These are phyloP conservation scores for Drosophila rufa DNA, from an alignment of 1,140 invertebrate genomes.

Conservation along the genomic window DNA sequence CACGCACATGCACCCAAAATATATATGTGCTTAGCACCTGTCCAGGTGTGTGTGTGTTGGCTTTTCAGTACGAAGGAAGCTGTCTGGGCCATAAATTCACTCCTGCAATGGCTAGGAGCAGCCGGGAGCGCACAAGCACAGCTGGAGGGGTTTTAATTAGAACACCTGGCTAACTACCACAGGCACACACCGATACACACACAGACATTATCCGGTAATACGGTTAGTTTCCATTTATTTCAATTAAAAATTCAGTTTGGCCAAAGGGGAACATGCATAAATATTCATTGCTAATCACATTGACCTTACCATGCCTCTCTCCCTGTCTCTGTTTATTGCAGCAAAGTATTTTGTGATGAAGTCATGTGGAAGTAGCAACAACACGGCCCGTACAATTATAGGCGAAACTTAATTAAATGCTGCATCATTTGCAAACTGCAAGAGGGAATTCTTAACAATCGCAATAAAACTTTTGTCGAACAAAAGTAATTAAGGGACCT, in stretches of 20 bases:
- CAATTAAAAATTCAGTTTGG: slow-evolving; percentile 68
- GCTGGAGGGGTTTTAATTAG: slow-evolving; percentile 71
- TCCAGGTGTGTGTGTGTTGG: slow-evolving; percentile 11
- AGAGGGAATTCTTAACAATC: slow-evolving; percentile 63
- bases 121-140: slow-evolving; percentile 23
- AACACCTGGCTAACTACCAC: slow-evolving; percentile 45
- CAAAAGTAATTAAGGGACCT: slow-evolving; percentile 73
- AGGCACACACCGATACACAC: neutral
- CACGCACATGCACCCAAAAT: neutral
- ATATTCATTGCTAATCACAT: slow-evolving; percentile 71
- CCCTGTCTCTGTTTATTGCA: slow-evolving; percentile 17
- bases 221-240: slow-evolving; percentile 66
- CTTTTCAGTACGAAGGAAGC: slow-evolving; percentile 23
- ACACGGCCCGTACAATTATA: slow-evolving; percentile 49
- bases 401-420: slow-evolving; percentile 68
- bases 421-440: slow-evolving; percentile 63
- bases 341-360: slow-evolving; percentile 44
- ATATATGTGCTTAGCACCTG: slow-evolving; percentile 8
- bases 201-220: slow-evolving; percentile 39
- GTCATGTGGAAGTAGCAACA: slow-evolving; percentile 56
- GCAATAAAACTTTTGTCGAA: slow-evolving; percentile 72
- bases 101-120: slow-evolving; percentile 36
- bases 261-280: slow-evolving; percentile 46
- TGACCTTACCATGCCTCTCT: slow-evolving; percentile 24
- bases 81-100: slow-evolving; percentile 56